Conservation (phyloP, 2,113 vertebrate genomes). For the Atherinomorus stipes region DNA sequence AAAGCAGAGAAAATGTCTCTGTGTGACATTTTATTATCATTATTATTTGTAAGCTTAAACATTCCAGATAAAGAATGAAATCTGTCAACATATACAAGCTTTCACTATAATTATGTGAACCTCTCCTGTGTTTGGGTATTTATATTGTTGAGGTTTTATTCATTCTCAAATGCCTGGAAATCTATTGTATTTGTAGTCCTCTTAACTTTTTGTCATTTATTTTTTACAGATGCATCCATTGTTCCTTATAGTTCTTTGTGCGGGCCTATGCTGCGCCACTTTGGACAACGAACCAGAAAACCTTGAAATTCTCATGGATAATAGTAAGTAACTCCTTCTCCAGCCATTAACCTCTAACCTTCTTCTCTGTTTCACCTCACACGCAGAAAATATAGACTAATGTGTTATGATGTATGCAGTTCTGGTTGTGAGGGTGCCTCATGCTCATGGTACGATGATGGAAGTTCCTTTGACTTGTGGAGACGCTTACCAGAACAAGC, state of each 20-base stretch:
- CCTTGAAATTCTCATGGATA: constrained; percentile 60
- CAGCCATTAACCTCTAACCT: neutral
- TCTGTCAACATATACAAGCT: no score
- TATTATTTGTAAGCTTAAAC: neutral
- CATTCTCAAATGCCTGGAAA: neutral
- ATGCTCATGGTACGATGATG: neutral
- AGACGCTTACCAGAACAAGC: constrained; percentile 40
- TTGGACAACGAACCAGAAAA: neutral
- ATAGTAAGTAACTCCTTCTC: constrained; percentile 68
- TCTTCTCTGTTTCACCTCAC: neutral
- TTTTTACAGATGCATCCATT: constrained; percentile 71
- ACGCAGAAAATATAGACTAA: neutral
- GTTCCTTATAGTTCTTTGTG: constrained; percentile 49
- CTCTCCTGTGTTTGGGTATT: neutral
- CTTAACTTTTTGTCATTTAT: neutral
- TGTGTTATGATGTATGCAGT: constrained; percentile 53
- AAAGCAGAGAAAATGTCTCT: neutral
- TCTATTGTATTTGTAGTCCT: neutral
- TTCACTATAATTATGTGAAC: neutral
- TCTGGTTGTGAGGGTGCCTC: constrained; percentile 61
- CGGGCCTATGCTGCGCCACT: constrained; percentile 16
- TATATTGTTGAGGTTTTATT: neutral
- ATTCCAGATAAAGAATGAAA: no score
- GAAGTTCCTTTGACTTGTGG: constrained; percentile 74
- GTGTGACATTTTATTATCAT: no score